Evolutionary conservation across 2,888 invertebrate species (phyloP).

Genomic region (Lobophora halterata): DNA sequence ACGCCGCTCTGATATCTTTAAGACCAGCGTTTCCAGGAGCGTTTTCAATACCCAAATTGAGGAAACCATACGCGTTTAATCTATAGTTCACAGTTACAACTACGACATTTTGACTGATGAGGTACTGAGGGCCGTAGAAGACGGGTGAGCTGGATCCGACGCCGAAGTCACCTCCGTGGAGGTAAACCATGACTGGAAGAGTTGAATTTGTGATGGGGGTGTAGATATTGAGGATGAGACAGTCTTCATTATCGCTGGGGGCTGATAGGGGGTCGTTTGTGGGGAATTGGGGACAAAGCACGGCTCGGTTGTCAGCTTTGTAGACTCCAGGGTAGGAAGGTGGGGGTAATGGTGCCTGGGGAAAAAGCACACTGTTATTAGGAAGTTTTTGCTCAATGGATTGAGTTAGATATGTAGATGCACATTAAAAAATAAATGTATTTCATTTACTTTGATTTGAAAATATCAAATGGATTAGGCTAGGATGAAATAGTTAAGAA

Average conservation of each 20-base stretch:
- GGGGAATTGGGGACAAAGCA: slow-evolving; percentile 66
- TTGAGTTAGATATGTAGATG: not conserved
- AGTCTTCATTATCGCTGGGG: slow-evolving; percentile 71
- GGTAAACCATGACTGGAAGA: slow-evolving; percentile 68
- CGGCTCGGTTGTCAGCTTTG: slow-evolving; percentile 58
- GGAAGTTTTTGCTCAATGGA: slow-evolving; percentile 13
- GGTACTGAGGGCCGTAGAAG: slow-evolving; percentile 70
- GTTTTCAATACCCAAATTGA: slow-evolving; percentile 60
- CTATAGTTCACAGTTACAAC: slow-evolving; percentile 76
- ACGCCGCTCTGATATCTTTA: slow-evolving; percentile 69
- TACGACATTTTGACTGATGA: slow-evolving; percentile 63
- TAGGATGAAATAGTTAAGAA: too few species aligned
- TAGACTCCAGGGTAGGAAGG: slow-evolving; percentile 53
- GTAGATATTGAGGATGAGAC: slow-evolving; percentile 68
- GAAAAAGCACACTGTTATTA: too few species aligned
- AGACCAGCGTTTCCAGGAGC: slow-evolving; percentile 74
- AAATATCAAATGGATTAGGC: too few species aligned
- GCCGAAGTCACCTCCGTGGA: slow-evolving; percentile 77
- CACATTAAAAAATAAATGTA: not conserved
- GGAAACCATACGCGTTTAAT: slow-evolving; percentile 69
- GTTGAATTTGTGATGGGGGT: slow-evolving; percentile 50
- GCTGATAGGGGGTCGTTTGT: slow-evolving; percentile 60
- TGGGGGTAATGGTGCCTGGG: slow-evolving; percentile 62
- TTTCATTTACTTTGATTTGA: too few species aligned
- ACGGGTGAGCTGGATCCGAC: slow-evolving; percentile 64